Base-by-base conservation (phyloP, 2,888 invertebrate genomes). In the Agrilus cyanescens region DNA sequence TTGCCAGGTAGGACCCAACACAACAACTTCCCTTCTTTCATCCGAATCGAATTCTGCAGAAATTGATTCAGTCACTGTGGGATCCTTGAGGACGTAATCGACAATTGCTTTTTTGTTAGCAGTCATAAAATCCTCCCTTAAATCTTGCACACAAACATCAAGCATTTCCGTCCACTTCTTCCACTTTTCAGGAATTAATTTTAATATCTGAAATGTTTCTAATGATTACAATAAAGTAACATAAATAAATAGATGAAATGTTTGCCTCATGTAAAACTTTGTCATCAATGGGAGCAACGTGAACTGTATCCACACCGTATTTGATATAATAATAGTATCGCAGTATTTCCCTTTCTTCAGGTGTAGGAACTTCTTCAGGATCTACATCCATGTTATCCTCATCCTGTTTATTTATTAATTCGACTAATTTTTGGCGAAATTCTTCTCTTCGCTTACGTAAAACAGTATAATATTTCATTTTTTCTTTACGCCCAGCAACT, bases 51-150 rank as follows among this genome's bases (percentile, higher is more conserved):
- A 67, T 43, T 75, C 73, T 47, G 69, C 69, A 49, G 70, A 67
- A 4, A 67, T 51, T 1, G 71, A 67, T 50, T 72, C 73, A 54
- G 71, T 69, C 67, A 74, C 57, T 2, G 72, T 69, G 0, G 85
- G 82, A 66, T 90, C 86, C 56, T 83, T 81, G 4, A 95, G 70
- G 1, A 91, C 89, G 62, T 90, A 95, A 67, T 94, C 93, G 1
- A 95, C 85, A 40, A 88, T 85, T 0, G 91, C 85, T 61, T 90
- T 91, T 61, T 93, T 94, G 59, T 93, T 85, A 47, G 85, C 84
- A 62, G 85, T 75, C 60, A 85, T 76, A 60, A 89, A 95, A 56
- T 90, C 89, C 47, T 87, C 81, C 52, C 83, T 79, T 63, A 89
- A 82, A 62, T 93, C 90, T 44, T 78, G 74, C 0, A 87, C 75